Conservation (phyloP, 1,140 invertebrate species). For the Andrena cerasifolii region DNA sequence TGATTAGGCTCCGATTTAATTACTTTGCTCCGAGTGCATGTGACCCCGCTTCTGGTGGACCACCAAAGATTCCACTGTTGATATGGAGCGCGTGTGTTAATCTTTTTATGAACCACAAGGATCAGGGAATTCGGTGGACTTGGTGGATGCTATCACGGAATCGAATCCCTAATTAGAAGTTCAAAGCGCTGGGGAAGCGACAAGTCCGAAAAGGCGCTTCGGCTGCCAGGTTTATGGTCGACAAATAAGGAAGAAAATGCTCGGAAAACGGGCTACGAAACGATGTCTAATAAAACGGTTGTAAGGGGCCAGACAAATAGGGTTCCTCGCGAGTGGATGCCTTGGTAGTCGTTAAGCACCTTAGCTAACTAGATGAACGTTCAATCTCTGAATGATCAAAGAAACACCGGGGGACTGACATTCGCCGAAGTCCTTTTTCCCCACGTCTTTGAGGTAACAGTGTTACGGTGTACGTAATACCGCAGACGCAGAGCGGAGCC, state of each 20-base stretch:
- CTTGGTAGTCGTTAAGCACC: slow-evolving; percentile 7
- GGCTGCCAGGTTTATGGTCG: background rate
- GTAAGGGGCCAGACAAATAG: slow-evolving; percentile 52
- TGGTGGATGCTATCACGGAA: background rate
- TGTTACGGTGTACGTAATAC: background rate
- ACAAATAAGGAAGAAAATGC: slow-evolving; percentile 24
- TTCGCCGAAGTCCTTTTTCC: slow-evolving; percentile 7
- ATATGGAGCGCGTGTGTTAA: too few relatives aligned
- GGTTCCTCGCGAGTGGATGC: slow-evolving; percentile 21
- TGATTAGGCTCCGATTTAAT: too few relatives aligned
- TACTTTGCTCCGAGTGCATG: too few relatives aligned
- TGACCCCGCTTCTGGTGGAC: too few relatives aligned
- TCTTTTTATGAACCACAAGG: too few relatives aligned
- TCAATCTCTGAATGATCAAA: slow-evolving; percentile 33
- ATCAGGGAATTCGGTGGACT: too few relatives aligned
- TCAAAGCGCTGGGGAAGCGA: background rate
- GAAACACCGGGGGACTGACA: background rate
- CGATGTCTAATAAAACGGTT: slow-evolving; percentile 36
- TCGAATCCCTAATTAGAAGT: slow-evolving; percentile 52
- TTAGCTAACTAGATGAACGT: slow-evolving; percentile 25
- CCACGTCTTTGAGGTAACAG: slow-evolving; percentile 17
- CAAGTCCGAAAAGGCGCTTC: background rate
- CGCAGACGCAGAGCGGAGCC: too few relatives aligned
- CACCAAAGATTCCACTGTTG: too few relatives aligned
- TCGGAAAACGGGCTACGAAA: slow-evolving; percentile 31